Base-by-base conservation (phyloP, 2,888 invertebrate species). In the Cerastis rubricosa region DNA sequence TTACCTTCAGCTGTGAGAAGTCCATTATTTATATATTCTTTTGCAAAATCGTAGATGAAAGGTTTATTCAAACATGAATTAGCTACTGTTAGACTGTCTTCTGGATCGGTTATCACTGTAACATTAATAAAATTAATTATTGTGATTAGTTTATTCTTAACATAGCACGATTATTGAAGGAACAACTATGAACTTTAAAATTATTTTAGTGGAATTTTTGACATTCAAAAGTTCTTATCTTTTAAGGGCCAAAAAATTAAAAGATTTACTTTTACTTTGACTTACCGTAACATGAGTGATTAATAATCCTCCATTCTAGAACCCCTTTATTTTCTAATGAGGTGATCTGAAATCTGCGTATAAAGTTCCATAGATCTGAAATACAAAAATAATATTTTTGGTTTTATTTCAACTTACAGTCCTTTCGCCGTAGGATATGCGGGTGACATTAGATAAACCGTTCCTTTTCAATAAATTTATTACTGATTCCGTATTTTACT, bases 331-430 rank as follows among this genome's bases (percentile, higher is more conserved):
- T 74, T 29, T 17, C 17, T 29, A 63, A n/a, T 17, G 74, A 19
- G 3, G 0, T 29, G 0, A 1, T 43, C 29, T 73, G 22, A 1
- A 11, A 0, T 1, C 3, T 3, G 35, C 8, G 29, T 14, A 77
- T 0, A 45, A 51, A 25, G 17, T 68, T 25, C 77, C 77, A 76
- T 17, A 77, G 61, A 67, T 67, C 76, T 76, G 78, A 35, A 61
- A 76, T 19, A 29, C 6, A 17, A 25, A 40, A 14, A n/a, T 7
- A 8, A n/a, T 9, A 29, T 59, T 59, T n/a, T 59, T 3, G 29
- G 29, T 59, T 19, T 59, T 59, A 17, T 40, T 40, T 40, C 40
- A 63, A 40, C 22, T 11, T 35, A n/a, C n/a, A 35, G 35, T 35
- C 35, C 3, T 35, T 35, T 35, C 35, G 35, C 35, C 35, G 35